Evolutionary conservation across 53 echinoderm and acorn worm species (phyloP), one percentile per base, ranked within the genome.

Genomic region (Arbacia lixula): DNA sequence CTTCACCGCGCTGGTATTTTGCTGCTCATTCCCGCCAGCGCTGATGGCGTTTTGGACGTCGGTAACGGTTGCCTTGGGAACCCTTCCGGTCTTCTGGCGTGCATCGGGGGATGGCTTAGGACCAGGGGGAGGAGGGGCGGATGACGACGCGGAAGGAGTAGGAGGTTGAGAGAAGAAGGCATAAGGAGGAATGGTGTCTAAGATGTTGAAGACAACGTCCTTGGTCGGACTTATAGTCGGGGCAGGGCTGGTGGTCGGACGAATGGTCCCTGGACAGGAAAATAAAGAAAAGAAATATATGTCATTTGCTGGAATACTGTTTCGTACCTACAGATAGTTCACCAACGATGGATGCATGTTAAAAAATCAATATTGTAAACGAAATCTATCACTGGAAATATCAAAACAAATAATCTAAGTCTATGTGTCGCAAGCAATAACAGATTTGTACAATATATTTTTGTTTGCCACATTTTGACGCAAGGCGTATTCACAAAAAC

Each of bases 121-220:
- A 5, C 19, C 35, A 20, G 52, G 25, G 39, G 39, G 37, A 56
- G 30, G 12, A 31, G 56, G 57, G 9, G 77, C 16, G 20, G 35
- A 8, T 14, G 6, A 11, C 5, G 53, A 29, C 4, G 36, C 4
- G 31, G 74, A 74, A 4, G 58, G 24, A 3, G 77, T 57, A 5
- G 77, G 37, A 36, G 77, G 25, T 2, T 35, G 57, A 6, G 37
- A 57, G 9, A 6, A 58, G 60, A 58, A 77, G 19, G 26, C 55
- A 25, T 56, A 36, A 9, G 76, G 11, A 10, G 74, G 74, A 11
- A 77, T 36, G 11, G 77, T 57, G 37, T 77, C 77, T 3, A 58
- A 24, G 60, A 77, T 77, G 60, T 77, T 77, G 65, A 81, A 64
- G 50, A 81, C 32, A n/a, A 31, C 30, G 34, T 64, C 82, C 30